These are phyloP conservation scores for Scotopteryx bipunctaria DNA, from an alignment of 2,888 invertebrate species.

Conservation along the genomic window DNA sequence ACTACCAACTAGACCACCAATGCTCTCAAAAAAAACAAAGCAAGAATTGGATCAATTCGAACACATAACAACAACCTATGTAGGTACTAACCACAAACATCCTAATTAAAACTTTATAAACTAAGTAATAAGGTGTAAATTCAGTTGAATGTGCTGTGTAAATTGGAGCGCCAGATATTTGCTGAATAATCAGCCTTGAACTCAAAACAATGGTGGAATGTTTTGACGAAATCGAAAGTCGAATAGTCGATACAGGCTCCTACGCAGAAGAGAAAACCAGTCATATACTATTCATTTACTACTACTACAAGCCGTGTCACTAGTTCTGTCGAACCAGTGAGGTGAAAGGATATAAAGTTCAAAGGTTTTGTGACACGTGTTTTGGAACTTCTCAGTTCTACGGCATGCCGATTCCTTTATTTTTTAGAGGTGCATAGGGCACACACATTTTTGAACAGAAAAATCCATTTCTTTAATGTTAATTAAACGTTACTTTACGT, in stretches of 20 bases:
- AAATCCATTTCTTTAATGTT: too few relatives aligned
- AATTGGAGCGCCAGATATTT: constrained; percentile 37
- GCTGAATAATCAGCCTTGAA: constrained; percentile 64
- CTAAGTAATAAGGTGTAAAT: constrained; percentile 7
- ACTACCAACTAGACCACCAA: too few relatives aligned
- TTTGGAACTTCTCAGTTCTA: too few relatives aligned
- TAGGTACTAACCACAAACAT: not conserved
- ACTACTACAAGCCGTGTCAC: too few relatives aligned
- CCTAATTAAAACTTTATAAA: constrained; percentile 11
- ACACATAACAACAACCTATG: constrained; percentile 7
- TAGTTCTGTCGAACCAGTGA: too few relatives aligned
- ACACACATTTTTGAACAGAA: too few relatives aligned
- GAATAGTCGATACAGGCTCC: constrained; percentile 1
- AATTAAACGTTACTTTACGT: too few relatives aligned
- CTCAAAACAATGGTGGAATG: constrained; percentile 59
- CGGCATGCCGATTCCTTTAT: too few relatives aligned
- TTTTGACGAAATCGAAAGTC: constrained; percentile 60
- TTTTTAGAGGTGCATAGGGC: too few relatives aligned
- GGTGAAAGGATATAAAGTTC: too few relatives aligned
- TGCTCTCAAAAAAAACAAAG: constrained; percentile 21
- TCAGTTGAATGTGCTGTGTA: constrained; percentile 12
- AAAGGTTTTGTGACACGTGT: too few relatives aligned
- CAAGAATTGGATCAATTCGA: constrained; percentile 29
- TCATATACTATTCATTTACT: not conserved
- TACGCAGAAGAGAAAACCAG: not conserved